Evolutionary conservation across 2,797 vertebrate species (phyloP).

Genomic region (Acrossocheilus fasciatus): DNA sequence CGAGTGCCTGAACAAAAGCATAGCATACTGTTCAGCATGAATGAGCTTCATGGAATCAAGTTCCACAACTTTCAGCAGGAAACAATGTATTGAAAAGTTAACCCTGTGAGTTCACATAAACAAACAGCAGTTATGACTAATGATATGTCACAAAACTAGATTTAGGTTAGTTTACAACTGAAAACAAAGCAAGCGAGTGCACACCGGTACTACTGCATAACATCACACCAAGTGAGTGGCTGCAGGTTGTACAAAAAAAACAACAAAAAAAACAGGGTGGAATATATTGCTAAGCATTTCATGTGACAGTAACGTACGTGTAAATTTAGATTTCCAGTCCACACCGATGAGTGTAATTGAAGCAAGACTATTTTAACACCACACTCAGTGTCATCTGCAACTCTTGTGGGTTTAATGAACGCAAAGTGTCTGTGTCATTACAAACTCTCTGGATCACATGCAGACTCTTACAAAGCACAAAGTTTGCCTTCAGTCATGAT

Average conservation of each 20-base stretch:
- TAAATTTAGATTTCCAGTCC: not conserved
- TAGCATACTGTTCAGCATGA: not conserved
- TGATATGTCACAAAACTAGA: not conserved
- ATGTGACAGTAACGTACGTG: not conserved
- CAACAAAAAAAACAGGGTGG: not conserved
- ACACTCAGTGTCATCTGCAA: conserved; percentile 10
- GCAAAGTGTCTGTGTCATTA: not conserved
- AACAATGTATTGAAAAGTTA: not conserved
- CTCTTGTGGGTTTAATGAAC: not conserved
- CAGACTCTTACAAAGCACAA: not conserved
- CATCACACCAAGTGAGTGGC: not conserved
- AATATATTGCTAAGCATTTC: not conserved
- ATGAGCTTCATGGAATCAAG: not conserved
- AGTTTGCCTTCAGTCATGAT: not conserved
- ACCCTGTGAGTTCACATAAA: not conserved
- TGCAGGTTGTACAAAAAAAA: not conserved
- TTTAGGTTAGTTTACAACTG: not conserved
- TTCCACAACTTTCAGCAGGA: conserved; percentile 9
- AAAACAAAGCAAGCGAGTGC: not conserved
- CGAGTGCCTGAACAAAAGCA: not conserved
- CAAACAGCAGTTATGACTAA: not conserved
- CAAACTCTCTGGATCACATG: not conserved
- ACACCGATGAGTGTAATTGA: too few species aligned
- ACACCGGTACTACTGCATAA: not conserved
- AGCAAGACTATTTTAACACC: not conserved